Evolutionary conservation across 2,888 invertebrate genomes (phyloP).

Genomic region (Sepioteuthis lessoniana): DNA sequence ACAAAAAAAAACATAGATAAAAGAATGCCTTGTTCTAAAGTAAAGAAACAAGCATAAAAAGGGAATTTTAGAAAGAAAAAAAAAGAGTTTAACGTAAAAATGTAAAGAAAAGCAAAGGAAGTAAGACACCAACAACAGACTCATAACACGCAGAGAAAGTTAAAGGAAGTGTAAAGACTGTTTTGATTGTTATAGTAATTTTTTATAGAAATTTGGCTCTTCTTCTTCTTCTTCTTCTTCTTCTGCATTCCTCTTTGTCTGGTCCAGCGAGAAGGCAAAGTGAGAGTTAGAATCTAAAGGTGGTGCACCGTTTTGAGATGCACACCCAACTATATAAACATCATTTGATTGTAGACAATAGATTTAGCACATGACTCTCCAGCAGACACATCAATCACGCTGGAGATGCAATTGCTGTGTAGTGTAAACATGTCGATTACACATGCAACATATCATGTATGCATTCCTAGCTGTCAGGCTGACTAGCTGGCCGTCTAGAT

Average conservation of each 20-base stretch:
- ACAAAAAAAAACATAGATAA: no score
- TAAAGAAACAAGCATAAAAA: no score
- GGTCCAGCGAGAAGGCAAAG: background rate
- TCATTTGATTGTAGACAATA: background rate
- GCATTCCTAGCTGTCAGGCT: constrained; percentile 33
- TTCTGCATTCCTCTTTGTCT: background rate
- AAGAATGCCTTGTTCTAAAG: no score
- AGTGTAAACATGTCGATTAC: constrained; percentile 23
- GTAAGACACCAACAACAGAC: no score
- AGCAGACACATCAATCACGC: constrained; percentile 21
- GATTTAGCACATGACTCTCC: constrained; percentile 10
- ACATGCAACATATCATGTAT: background rate
- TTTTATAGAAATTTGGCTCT: background rate
- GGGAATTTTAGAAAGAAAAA: no score
- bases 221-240: background rate
- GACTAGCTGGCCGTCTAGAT: constrained; percentile 9
- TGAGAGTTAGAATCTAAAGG: background rate
- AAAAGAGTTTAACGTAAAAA: no score
- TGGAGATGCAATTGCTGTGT: constrained; percentile 4
- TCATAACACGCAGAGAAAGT: no score
- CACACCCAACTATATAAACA: background rate
- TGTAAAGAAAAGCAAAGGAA: no score
- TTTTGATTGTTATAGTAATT: background rate
- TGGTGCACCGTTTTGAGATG: background rate
- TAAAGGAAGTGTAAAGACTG: no score